Base-by-base conservation (phyloP, 2,888 invertebrate species). In the Beris morrisii region DNA sequence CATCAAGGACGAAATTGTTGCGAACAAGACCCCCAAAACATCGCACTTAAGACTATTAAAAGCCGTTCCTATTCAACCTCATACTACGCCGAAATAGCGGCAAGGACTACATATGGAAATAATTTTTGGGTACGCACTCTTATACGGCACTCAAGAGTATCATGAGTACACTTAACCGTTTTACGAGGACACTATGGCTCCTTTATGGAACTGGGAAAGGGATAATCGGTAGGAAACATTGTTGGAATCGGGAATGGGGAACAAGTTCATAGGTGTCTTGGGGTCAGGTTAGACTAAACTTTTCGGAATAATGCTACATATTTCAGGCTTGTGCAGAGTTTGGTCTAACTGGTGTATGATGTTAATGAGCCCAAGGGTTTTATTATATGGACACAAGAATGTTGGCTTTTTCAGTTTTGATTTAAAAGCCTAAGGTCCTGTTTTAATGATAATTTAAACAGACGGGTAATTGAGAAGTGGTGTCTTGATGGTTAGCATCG, bases 111-210 rank as follows among this genome's bases (percentile, higher is more conserved):
- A 13, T 38, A 61, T 61, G 61, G 52, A 61, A 61, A 61, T 61
- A 38, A 61, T 61, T 50, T 61, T 61, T 52, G 15, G 52, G 52
- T 43, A 52, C 50, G 38, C 61, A 52, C 52, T 32, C 57, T 48
- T 61, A 52, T 57, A 58, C 57, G 53, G 48, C 58, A 67, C 67
- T 64, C 58, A 64, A 38, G 64, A 67, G 67, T 54, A 64, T 58
- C 67, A 53, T 52, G 64, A 67, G 67, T 64, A 67, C 64, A 64
- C 67, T 67, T 64, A 67, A 64, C 64, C 67, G 56, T 67, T 67
- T 67, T 64, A 67, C 54, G 67, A 58, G 67, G 64, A 64, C 63
- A 67, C 67, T 67, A 54, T 67, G 67, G 64, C 50, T 57, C 64
- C 52, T 58, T 67, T 61, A 61, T 61, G 61, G 50, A 52, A 50